Percentiles rank a stretch among this genome's conserved stretches.
These are phyloP conservation scores for Heliothis peltigera DNA, from an alignment of 2,888 invertebrate genomes.

Conservation along the genomic window DNA sequence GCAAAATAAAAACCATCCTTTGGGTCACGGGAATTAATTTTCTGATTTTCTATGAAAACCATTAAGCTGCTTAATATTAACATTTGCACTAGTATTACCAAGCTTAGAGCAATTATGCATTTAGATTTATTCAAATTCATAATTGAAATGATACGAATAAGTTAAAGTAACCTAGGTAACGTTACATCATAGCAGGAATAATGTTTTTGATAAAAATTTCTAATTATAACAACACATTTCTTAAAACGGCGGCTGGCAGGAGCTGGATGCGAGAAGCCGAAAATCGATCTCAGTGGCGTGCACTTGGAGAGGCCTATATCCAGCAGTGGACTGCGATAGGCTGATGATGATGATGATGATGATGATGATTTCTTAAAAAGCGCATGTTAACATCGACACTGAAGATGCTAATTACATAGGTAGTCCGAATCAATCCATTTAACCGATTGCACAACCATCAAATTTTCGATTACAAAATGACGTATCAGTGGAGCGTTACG, in stretches of 20 bases:
- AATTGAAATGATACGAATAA: constrained; percentile 34
- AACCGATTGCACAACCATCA: constrained; percentile 82
- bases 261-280: too few relatives aligned
- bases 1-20: too few relatives aligned
- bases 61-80: constrained; percentile 26
- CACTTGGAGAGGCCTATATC: too few relatives aligned
- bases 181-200: constrained; percentile 70
- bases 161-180: constrained; percentile 43
- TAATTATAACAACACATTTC: constrained; percentile 70
- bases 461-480: constrained; percentile 81
- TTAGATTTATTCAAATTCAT: constrained; percentile 45
- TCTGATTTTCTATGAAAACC: constrained; percentile 29
- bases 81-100: constrained; percentile 34
- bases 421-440: constrained; percentile 85
- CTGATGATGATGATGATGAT: too few relatives aligned
- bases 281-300: too few relatives aligned
- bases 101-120: constrained; percentile 39
- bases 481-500: constrained; percentile 74
- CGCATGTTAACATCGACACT: constrained; percentile 72
- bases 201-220: constrained; percentile 65
- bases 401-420: constrained; percentile 83
- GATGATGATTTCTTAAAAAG: too few relatives aligned
- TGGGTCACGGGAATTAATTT: neutral
- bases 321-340: too few relatives aligned
- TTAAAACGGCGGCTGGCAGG: too few relatives aligned